A percentile compares a stretch with the other conserved stretches of the same genome.
phyloP scores from a whole-genome alignment of 2,113 vertebrate genomes.

The Notothenia coriiceps region DNA sequence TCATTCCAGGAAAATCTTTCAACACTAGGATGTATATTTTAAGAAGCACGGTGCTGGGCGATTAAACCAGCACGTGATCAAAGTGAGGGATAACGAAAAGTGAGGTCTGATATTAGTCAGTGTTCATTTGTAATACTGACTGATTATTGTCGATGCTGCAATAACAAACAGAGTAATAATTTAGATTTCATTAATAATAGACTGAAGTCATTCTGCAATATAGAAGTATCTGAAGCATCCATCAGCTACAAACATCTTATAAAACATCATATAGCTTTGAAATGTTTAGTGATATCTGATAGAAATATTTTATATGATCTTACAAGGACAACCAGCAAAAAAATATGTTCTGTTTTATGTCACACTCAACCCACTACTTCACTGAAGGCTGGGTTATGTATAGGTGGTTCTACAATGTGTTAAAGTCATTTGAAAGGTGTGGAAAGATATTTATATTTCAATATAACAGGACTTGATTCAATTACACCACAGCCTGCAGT shows the following conservation, averaged over 20 bases:
- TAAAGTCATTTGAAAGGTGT: no score
- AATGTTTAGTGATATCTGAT: no score
- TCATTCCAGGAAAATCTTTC: background rate
- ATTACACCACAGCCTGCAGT: no score
- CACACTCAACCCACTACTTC: no score
- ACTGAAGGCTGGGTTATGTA: no score
- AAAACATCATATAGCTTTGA: background rate
- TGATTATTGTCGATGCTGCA: background rate
- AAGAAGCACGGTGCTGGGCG: background rate
- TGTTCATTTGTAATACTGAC: background rate
- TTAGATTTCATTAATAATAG: background rate
- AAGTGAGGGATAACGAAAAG: background rate
- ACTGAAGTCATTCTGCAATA: background rate
- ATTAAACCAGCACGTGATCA: conserved; percentile 5
- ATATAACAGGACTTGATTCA: no score
- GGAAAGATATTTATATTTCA: no score
- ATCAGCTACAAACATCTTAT: background rate
- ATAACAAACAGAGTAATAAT: background rate
- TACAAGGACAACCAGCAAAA: no score
- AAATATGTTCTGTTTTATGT: no score
- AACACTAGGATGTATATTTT: background rate
- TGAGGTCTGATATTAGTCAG: background rate
- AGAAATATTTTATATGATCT: no score
- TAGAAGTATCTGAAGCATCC: background rate
- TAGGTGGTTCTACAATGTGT: no score